Evolutionary conservation across 2,113 vertebrate genomes (phyloP), one percentile per base, ranked within the genome.

Genomic region (Arenaria interpres): DNA sequence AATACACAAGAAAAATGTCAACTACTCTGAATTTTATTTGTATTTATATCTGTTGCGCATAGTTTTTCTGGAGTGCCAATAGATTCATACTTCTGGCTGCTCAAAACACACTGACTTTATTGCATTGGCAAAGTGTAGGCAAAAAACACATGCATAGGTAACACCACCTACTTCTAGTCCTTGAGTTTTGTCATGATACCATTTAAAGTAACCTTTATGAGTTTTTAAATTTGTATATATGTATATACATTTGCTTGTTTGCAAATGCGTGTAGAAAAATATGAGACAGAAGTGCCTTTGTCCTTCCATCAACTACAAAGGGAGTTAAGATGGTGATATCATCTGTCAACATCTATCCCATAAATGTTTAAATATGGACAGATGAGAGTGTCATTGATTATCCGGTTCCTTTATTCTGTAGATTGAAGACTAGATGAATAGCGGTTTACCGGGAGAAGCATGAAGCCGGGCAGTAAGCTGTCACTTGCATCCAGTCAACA

Each of bases 361-460:
- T 88, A 81, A 91, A 85, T 76, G 80, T 81, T 96, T 94, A 96
- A 96, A 94, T 93, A 94, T 35, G 85, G 71, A 67, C 74, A 94
- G 96, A 85, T 4, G 53, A 89, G 81, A 83, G 83, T 85, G 90
- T 88, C 85, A 94, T 53, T 96, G 90, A 90, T 96, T 96, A 93
- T 73, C 82, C 4, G 1, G 82, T 83, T 92, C 63, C 54, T 93
- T 94, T 90, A 24, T 64, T 85, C 71, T 90, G 78, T 23, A 69
- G 81, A 20, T n/a, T 63, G 46, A 23, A 45, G 82, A 37, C 85
- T 51, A 22, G 78, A 79, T 76, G 85, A 83, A 62, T 13, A 24
- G 72, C 1, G 2, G n/a, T 69, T 79, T 69, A 68, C 13, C 35
- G 76, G 74, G 51, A 91, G 81, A 81, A 88, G 53, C 81, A 62